A percentile compares a stretch with the other conserved stretches of the same genome.
Evolutionary conservation across 2,113 vertebrate species (phyloP).

Genomic region (Aptenodytes forsteri): DNA sequence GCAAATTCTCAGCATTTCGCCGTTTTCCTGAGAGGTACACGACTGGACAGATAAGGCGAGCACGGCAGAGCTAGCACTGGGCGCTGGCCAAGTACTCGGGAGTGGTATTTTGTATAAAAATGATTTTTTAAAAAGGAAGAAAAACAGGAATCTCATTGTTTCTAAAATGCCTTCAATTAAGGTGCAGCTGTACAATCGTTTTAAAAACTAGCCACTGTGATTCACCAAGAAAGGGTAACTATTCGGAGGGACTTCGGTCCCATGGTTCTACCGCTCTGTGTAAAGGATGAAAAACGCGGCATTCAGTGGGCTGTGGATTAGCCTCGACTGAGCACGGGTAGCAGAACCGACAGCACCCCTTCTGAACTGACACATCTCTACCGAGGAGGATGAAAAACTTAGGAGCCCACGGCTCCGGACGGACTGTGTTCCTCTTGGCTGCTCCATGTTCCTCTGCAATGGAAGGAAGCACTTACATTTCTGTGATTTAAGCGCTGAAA

Average conservation of each 20-base stretch:
- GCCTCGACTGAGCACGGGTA: fast-evolving
- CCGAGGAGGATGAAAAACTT: not conserved
- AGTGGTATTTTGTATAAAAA: not conserved
- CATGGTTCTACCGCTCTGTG: too few species aligned
- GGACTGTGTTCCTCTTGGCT: not conserved
- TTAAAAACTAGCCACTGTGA: not conserved
- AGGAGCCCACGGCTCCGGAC: fast-evolving
- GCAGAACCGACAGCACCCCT: not conserved
- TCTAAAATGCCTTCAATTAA: not conserved
- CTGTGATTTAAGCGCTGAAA: not conserved
- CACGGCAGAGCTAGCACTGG: not conserved
- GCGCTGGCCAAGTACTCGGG: too few species aligned
- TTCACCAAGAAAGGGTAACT: too few species aligned
- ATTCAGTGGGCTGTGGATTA: fast-evolving
- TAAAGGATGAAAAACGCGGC: not conserved
- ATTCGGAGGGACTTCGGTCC: not conserved
- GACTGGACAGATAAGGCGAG: fast-evolving
- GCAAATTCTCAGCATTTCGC: not conserved
- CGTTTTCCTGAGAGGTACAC: fast-evolving
- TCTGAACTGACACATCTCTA: not conserved
- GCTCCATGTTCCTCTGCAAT: not conserved
- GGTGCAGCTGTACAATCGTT: not conserved
- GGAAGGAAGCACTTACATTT: not conserved
- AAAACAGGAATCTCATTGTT: not conserved
- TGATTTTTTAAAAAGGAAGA: not conserved